Evolutionary conservation across 2,113 vertebrate genomes (phyloP), one percentile per base, ranked within the genome.

Genomic region (Corythoichthys intestinalis): DNA sequence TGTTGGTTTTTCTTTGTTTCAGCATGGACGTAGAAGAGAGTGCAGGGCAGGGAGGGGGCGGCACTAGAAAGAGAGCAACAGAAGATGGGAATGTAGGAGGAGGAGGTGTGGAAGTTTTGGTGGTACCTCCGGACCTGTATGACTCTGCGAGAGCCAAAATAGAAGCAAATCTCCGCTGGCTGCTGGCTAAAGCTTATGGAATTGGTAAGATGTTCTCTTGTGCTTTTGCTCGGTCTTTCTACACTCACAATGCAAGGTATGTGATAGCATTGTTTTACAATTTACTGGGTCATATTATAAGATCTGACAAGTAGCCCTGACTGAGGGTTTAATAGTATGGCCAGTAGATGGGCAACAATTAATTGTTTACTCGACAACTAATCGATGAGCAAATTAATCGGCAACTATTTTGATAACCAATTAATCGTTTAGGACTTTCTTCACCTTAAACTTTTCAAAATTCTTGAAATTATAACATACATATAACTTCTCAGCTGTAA

Each of bases 121-220:
- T 88, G 37, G 76, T 86, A 13, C 85, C 81, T 0, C 76, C 75
- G 70, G 83, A 89, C 70, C 77, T 86, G 37, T 89, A 89, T 61
- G 86, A 89, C 58, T 83, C 82, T 60, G 86, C 88, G 17, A 91
- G 96, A 87, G 95, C 97, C 74, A 99, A 99, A 94, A 98, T 98
- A 91, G 97, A 95, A 78, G 96, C 96, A 84, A 97, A 96, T 91
- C 93, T 99, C 81, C 93, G 95, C 81, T 99, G 97, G 97, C 89
- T 98, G 86, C 96, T 97, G 80, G 95, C 95, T 80, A 98, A 96
- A 94, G 95, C 96, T 71, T 98, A 95, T 67, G 96, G 96, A 80
- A 93, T 90, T 86, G 96, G 96, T 97, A 93, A 92, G 91, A 76
- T 63, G 14, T 14, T 47, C 59, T 72, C 20, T 60, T 64, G 49